A percentile compares a stretch with the other conserved stretches of the same genome.
phyloP scores from a whole-genome alignment of 1,140 invertebrate genomes.

The Drosophila sechellia region DNA sequence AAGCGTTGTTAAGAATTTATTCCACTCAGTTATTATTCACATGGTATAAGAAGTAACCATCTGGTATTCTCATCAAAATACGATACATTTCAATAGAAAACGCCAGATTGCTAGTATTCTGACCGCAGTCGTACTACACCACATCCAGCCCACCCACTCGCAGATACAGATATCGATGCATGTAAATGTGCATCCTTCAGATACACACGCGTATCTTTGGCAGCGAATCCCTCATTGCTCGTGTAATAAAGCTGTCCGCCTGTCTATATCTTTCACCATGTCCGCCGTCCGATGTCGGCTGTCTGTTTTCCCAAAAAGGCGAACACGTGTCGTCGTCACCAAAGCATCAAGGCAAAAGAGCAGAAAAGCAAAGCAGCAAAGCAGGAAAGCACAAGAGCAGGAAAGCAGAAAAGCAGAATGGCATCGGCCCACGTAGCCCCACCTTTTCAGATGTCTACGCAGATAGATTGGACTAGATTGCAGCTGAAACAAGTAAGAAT shows the following conservation, averaged over 20 bases:
- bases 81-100: neutral
- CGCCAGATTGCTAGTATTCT: neutral
- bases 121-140: neutral
- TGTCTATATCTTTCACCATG: constrained; percentile 6
- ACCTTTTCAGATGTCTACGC: constrained; percentile 48
- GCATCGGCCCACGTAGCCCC: constrained; percentile 49
- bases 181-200: constrained; percentile 29
- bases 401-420: constrained; percentile 9
- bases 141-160: constrained; percentile 12
- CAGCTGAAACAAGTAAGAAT: constrained; percentile 3
- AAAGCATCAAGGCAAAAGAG: constrained; percentile 44
- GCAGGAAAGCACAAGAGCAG: constrained; percentile 35
- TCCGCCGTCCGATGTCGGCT: constrained; percentile 46
- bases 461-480: constrained; percentile 53
- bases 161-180: constrained; percentile 9
- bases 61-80: neutral
- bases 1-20: no score
- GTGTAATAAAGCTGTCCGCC: constrained; percentile 48
- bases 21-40: no score
- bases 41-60: no score
- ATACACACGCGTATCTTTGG: constrained; percentile 33
- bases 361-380: constrained; percentile 28
- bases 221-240: constrained; percentile 36
- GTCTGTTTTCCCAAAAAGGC: constrained; percentile 34
- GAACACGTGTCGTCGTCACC: constrained; percentile 74